Evolutionary conservation across 2,797 vertebrate genomes (phyloP).

Genomic region (Helarctos malayanus): DNA sequence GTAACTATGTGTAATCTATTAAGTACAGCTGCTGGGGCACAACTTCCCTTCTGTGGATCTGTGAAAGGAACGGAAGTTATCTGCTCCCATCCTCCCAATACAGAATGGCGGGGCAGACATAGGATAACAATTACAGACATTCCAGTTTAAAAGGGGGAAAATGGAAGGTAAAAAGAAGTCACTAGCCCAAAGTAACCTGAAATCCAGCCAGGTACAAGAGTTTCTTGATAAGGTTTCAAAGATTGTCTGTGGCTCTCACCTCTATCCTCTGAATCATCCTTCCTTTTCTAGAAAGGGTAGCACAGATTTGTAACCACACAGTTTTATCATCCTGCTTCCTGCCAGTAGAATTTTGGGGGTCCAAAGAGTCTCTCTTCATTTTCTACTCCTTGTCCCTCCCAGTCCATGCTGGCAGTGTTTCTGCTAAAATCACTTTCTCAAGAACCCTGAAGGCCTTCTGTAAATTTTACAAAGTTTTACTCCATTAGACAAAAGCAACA

Average conservation of each 20-base stretch:
- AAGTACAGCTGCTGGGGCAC: neutral
- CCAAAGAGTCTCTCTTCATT: neutral
- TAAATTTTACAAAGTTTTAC: neutral
- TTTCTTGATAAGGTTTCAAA: conserved; percentile 29
- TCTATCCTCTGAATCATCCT: neutral
- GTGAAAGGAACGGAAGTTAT: neutral
- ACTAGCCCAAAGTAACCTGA: conserved; percentile 2
- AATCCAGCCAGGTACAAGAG: neutral
- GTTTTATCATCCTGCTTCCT: neutral
- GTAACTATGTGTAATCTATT: neutral
- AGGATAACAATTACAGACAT: neutral
- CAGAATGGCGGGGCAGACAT: neutral
- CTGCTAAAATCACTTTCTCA: neutral
- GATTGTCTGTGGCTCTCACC: neutral
- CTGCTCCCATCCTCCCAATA: neutral
- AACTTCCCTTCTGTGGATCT: neutral
- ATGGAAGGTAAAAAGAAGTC: neutral
- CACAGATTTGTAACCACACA: neutral
- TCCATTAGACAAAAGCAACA: neutral
- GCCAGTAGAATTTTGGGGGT: neutral
- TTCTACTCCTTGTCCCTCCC: neutral
- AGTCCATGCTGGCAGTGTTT: neutral
- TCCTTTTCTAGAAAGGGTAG: neutral
- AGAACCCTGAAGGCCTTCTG: neutral
- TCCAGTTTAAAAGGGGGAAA: neutral